Evolutionary conservation across 2,797 vertebrate species (phyloP), one percentile per base, ranked within the genome.

Genomic region (Hirundo rustica): DNA sequence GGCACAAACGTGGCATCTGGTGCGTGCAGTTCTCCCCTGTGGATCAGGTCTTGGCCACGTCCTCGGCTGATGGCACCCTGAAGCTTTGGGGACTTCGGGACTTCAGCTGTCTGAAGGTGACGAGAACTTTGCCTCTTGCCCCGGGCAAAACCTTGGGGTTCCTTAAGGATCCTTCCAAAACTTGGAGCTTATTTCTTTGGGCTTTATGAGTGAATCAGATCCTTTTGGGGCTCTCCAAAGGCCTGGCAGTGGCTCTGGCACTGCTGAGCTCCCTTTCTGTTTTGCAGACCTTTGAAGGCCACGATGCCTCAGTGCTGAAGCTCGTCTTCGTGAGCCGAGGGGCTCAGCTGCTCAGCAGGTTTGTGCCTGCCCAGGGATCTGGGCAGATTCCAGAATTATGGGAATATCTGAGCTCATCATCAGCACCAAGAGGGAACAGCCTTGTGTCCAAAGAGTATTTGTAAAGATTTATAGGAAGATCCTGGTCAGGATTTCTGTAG

Each of bases 71-170:
- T 1, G 99, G 99, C 30, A 98, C 98, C 18, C 55, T 98, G 79
- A 99, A 99, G 92, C 98, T 99, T 18, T 99, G 99, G 99, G 97
- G 98, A 21, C 97, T 99, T 48, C 98, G 98, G 30, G 99, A 99
- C 95, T 99, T 99, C 96, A 99, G 98, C 97, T 99, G 99, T 82
- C 98, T 99, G 66, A 99, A 99, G 99, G 99, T 99, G 92, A 68
- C 0, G 47, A 45, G 58, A 78, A 2, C 50, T 67, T 15, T 58
- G 30, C 42, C 20, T 32, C 44, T 27, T 32, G 20, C 25, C 53
- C 51, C 27, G 5, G 26, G 32, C 14, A 42, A 38, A 57, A 20
- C 64, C 50, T 13, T 45, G 79, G n/a, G 29, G 17, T 4, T 71
- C 4, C 0, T 57, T 19, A n/a, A 62, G 50, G 60, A 25, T n/a